Evolutionary conservation across 92 coral and sea anemone species (phyloP).

Genomic region (Porites divaricata): DNA sequence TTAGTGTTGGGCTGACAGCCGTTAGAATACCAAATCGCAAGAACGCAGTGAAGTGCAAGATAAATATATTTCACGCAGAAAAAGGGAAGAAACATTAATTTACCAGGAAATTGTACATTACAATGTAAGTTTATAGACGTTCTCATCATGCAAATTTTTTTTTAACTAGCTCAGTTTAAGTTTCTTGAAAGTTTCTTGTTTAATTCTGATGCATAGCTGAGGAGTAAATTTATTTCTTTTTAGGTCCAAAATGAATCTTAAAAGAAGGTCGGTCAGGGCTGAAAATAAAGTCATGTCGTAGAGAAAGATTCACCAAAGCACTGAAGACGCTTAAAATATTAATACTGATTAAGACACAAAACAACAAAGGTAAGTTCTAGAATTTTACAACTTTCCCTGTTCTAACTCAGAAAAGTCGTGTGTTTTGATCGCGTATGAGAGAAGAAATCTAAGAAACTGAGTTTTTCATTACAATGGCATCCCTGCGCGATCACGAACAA

Average conservation of each 20-base stretch:
- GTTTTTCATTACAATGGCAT: background rate
- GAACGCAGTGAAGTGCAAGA: background rate
- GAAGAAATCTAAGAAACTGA: background rate
- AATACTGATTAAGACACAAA: conserved; percentile 6
- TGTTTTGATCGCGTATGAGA: background rate
- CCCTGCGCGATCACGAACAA: background rate
- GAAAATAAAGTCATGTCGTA: background rate
- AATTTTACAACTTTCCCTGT: background rate
- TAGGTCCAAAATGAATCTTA: background rate
- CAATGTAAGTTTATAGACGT: background rate
- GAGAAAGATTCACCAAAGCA: background rate
- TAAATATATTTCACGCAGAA: background rate
- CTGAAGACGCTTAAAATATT: conserved; percentile 28
- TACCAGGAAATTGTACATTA: background rate
- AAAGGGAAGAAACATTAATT: background rate
- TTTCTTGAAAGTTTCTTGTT: background rate
- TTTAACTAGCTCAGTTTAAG: background rate
- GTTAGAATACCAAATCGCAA: background rate
- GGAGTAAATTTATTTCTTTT: background rate
- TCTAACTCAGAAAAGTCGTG: no score
- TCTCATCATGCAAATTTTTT: no score
- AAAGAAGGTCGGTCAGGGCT: no score
- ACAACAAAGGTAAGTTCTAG: conserved; percentile 5
- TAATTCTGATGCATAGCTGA: no score
- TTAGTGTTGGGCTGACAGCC: conserved; percentile 3